phyloP scores from a whole-genome alignment of 2,797 vertebrate species.

The Dryobates pubescens region DNA sequence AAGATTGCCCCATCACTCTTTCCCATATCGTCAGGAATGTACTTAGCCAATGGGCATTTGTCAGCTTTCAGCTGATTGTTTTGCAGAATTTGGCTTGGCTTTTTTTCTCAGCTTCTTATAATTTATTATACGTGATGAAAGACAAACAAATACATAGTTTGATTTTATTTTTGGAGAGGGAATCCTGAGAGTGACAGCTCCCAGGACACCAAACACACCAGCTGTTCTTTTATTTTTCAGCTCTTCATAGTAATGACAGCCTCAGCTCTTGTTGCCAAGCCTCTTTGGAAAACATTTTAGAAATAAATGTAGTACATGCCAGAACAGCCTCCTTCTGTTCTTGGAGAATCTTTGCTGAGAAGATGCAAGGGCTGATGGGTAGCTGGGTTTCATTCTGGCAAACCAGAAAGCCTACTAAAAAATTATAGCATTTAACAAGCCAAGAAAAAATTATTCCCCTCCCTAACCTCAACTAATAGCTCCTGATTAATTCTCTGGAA shows the following conservation, averaged over 20 bases:
- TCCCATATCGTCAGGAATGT: not conserved
- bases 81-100: not conserved
- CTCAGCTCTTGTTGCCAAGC: constrained; percentile 21
- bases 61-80: not conserved
- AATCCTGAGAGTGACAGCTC: constrained; percentile 22
- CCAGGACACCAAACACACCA: constrained; percentile 32
- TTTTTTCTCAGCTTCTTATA: constrained; percentile 35
- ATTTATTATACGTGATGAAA: constrained; percentile 45
- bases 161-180: constrained; percentile 53
- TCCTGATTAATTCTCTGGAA: not conserved
- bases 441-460: not conserved
- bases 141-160: constrained; percentile 37
- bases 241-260: constrained; percentile 17
- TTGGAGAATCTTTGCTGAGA: not conserved
- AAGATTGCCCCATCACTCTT: not conserved
- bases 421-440: not conserved
- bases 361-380: not conserved
- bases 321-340: not conserved
- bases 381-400: not conserved
- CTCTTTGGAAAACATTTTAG: constrained; percentile 31
- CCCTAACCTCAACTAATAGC: not conserved
- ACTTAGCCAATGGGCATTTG: not conserved
- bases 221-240: constrained; percentile 25
- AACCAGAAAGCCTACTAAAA: not conserved
- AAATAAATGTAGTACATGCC: constrained; percentile 21